Evolutionary conservation across 2,888 invertebrate genomes (phyloP).

Genomic region (Drosophila prostipennis): DNA sequence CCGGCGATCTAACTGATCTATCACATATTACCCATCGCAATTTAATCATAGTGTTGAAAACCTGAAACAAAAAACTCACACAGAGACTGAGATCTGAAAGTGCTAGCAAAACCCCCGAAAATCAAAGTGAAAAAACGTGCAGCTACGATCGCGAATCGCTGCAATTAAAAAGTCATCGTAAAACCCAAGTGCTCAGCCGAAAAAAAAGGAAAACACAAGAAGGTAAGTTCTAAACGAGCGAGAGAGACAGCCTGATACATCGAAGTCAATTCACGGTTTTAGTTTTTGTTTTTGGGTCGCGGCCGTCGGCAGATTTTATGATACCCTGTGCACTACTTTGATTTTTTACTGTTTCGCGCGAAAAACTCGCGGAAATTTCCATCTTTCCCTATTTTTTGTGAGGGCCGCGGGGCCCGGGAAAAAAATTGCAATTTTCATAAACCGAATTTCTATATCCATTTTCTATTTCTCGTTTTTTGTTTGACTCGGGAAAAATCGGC

Average conservation of each 20-base stretch:
- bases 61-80: not conserved
- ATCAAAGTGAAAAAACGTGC: slow-evolving; percentile 27
- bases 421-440: slow-evolving; percentile 36
- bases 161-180: slow-evolving; percentile 69
- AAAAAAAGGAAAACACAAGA: slow-evolving; percentile 32
- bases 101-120: slow-evolving; percentile 27
- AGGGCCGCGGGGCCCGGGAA: not conserved
- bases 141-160: slow-evolving; percentile 45
- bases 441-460: slow-evolving; percentile 16
- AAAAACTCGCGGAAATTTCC: slow-evolving; percentile 51
- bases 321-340: slow-evolving; percentile 74
- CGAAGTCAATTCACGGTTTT: slow-evolving; percentile 43
- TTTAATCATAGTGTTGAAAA: slow-evolving; percentile 5
- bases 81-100: slow-evolving; percentile 30
- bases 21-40: slow-evolving; percentile 1
- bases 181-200: slow-evolving; percentile 33
- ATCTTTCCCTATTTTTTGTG: slow-evolving; percentile 46
- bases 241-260: slow-evolving; percentile 8
- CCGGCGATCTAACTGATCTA: not conserved
- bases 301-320: slow-evolving; percentile 70
- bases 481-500: slow-evolving; percentile 40
- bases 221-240: slow-evolving; percentile 59
- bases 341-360: slow-evolving; percentile 75
- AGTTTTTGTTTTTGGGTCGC: slow-evolving; percentile 40
- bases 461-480: slow-evolving; percentile 15